phyloP scores from a whole-genome alignment of 92 coral and sea anemone species.

The Epizoanthus illoricatus region DNA sequence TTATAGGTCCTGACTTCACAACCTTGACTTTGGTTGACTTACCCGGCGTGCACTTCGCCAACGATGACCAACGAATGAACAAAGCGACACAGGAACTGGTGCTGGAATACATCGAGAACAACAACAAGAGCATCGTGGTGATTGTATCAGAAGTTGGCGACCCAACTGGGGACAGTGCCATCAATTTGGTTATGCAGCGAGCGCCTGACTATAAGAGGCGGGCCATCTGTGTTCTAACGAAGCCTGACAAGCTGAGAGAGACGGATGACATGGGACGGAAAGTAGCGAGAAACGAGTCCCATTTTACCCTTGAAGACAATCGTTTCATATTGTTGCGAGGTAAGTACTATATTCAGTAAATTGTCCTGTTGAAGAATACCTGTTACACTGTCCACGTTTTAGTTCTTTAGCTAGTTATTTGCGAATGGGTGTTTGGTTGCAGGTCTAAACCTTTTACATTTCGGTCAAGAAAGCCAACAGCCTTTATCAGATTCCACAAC shows the following conservation, averaged over 20 bases:
- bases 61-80: slow-evolving; percentile 71
- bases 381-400: background rate
- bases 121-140: slow-evolving; percentile 78
- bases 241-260: slow-evolving; percentile 74
- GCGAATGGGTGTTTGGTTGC: background rate
- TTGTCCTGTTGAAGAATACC: background rate
- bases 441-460: too few relatives aligned
- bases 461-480: too few relatives aligned
- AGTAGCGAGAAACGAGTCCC: slow-evolving; percentile 69
- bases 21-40: slow-evolving; percentile 79
- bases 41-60: slow-evolving; percentile 87
- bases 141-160: slow-evolving; percentile 78
- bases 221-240: slow-evolving; percentile 75
- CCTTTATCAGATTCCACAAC: too few relatives aligned
- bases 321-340: slow-evolving; percentile 79
- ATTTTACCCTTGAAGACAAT: slow-evolving; percentile 69
- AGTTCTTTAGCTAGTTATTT: background rate
- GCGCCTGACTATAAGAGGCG: slow-evolving; percentile 68
- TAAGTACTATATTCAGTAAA: background rate
- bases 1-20: slow-evolving; percentile 67
- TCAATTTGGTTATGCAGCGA: slow-evolving; percentile 71
- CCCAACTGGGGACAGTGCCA: slow-evolving; percentile 87
- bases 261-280: slow-evolving; percentile 69
- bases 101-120: slow-evolving; percentile 75
- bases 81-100: slow-evolving; percentile 63